A percentile compares a stretch with the other conserved stretches of the same genome.
Evolutionary conservation across 2,888 invertebrate genomes (phyloP).

Genomic region (Atethmia centrago): DNA sequence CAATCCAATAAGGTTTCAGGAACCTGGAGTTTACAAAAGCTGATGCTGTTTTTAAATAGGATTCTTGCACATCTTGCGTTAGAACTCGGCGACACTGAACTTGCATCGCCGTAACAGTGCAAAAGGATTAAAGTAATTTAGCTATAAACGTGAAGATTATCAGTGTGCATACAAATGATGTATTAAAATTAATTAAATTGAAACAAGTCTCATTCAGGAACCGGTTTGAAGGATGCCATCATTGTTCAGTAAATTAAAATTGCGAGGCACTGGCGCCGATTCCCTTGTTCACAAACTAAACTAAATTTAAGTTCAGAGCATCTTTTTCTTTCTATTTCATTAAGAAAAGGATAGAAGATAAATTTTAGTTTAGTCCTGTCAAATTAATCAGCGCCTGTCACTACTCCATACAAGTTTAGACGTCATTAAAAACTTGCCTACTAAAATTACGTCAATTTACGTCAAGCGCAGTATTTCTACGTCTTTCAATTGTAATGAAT

Average conservation of each 20-base stretch:
- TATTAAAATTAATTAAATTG: slow-evolving; percentile 39
- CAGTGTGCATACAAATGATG: slow-evolving; percentile 45
- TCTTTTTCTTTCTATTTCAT: too few species aligned
- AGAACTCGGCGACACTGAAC: background rate
- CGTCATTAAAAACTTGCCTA: too few species aligned
- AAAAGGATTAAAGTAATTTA: slow-evolving; percentile 10
- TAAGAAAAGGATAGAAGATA: too few species aligned
- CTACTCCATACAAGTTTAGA: too few species aligned
- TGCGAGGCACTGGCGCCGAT: too few species aligned
- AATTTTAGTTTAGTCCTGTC: too few species aligned
- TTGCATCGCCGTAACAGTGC: background rate
- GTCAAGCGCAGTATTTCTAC: too few species aligned
- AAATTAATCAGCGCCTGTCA: too few species aligned
- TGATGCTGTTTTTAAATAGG: background rate
- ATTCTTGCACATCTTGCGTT: background rate
- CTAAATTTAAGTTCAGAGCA: too few species aligned
- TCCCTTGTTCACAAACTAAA: too few species aligned
- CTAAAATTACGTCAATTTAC: too few species aligned
- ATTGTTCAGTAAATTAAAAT: slow-evolving; percentile 47
- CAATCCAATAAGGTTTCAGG: background rate
- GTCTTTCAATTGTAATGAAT: background rate
- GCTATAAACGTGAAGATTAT: slow-evolving; percentile 34
- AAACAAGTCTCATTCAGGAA: slow-evolving; percentile 34
- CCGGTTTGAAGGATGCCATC: slow-evolving; percentile 61
- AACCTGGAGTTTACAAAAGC: background rate